These are phyloP conservation scores for Cinclus cinclus DNA, from an alignment of 2,113 vertebrate species.

Conservation along the genomic window DNA sequence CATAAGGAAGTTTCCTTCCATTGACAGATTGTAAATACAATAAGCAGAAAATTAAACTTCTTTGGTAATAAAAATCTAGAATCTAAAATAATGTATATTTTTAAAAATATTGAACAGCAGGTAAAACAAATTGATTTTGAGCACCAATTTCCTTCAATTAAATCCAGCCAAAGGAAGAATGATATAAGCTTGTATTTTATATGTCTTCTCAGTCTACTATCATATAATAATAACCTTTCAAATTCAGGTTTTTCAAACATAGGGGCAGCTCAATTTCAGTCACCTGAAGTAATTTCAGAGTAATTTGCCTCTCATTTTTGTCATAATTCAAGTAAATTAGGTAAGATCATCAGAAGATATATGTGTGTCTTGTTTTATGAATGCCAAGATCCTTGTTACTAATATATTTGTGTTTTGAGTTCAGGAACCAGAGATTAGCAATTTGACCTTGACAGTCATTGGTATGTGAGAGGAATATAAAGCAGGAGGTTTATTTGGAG, in stretches of 20 bases:
- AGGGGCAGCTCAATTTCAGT: neutral
- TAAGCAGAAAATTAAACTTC: neutral
- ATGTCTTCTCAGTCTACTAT: neutral
- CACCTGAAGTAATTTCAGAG: neutral
- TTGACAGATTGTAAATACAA: neutral
- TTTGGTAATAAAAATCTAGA: neutral
- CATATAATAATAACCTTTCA: neutral
- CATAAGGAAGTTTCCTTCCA: neutral
- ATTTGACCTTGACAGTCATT: slow-evolving; percentile 3
- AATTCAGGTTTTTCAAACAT: neutral
- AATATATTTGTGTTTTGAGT: neutral
- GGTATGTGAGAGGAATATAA: slow-evolving; percentile 3
- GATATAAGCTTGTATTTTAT: neutral
- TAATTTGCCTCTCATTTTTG: neutral
- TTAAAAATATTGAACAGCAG: neutral
- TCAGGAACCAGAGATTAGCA: neutral
- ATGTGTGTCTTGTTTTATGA: neutral
- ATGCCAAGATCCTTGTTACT: neutral
- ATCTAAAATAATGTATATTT: neutral
- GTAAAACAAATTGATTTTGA: neutral
- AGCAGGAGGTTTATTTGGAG: neutral
- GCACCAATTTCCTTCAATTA: neutral
- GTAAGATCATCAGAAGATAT: neutral
- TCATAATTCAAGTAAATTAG: neutral
- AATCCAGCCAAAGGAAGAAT: neutral